Evolutionary conservation across 1,140 invertebrate genomes (phyloP), one percentile per base, ranked within the genome.

Genomic region (Littorina saxatilis): DNA sequence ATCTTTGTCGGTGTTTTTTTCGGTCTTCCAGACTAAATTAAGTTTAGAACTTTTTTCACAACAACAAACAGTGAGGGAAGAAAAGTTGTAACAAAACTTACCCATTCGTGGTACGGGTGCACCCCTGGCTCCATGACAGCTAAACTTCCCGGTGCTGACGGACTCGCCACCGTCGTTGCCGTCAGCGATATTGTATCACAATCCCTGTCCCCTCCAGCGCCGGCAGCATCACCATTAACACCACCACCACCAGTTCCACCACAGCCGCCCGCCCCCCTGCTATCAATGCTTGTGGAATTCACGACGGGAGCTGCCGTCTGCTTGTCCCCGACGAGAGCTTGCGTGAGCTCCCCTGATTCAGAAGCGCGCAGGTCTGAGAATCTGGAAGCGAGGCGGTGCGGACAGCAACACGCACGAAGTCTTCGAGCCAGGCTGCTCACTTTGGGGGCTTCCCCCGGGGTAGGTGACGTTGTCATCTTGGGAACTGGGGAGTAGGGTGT

Each of bases 281-380:
- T 15, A n/a, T 43, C 40, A 23, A 17, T 52, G 0, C 29, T 35
- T 2, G 27, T 37, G 5, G 55, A 76, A 32, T 39, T 58, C 17
- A 32, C 52, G 50, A 27, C 43, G 23, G 1, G 7, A 40, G 50
- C 29, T 13, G 50, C 13, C 50, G 50, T 61, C 43, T 35, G 50
- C 74, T 58, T 58, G 50, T 55, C 73, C 17, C 73, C 73, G 17
- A 76, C 74, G n/a, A 76, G 74, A 7, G 74, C 74, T 35, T 76
- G 74, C 50, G 74, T 76, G 7, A 76, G 74, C 74, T 76, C 74
- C 47, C 74, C 74, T 55, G 74, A 76, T 40, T 76, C 74, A 15
- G 52, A 52, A 50, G 74, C 50, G 11, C 74, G 74, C 74, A 76
- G 50, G 52, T 76, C 74, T 50, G 74, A 58, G 52, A 76, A 76